Evolutionary conservation across 2,797 vertebrate species (phyloP), one percentile per base, ranked within the genome.

Genomic region (Notolabrus celidotus): DNA sequence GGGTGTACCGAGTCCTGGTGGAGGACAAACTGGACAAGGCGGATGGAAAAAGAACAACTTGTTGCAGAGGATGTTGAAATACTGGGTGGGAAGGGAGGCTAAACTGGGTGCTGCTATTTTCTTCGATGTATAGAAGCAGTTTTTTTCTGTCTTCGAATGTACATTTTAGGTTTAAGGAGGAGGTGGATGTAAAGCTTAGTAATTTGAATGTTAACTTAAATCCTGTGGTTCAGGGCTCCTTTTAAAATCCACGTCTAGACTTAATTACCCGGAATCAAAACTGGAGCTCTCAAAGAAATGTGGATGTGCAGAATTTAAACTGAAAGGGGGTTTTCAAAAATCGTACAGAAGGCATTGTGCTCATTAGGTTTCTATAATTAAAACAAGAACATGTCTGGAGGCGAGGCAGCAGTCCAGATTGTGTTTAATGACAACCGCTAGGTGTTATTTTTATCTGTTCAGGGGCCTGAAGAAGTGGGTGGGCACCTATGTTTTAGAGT

Each of bases 301-400:
- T 74, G 83, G 58, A 77, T 87, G 83, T 84, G 85, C 76, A 85
- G 61, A 67, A 58, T 54, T 59, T 84, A 75, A 71, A 88, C 22
- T 71, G 22, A 25, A 71, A 66, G 25, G 29, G 41, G 20, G 27
- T 54, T 38, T 67, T 43, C 27, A 47, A 46, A 71, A 38, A 27
- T 66, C 51, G 27, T 50, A 34, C 52, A 53, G 14, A 20, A 52
- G 59, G 47, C 50, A 47, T 80, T 74, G 49, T 76, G 45, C 74
- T 85, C 71, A 74, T 86, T 86, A 83, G 63, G 59, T 56, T 72
- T 74, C 82, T 86, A 77, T 84, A 84, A 87, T 90, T 87, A 85
- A 70, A 88, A 71, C 52, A 58, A 52, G 51, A 65, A 51, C 69
- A 62, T 23, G 53, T 39, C 46, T 53, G 33, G 34, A 58, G 42